A percentile compares a stretch with the other conserved stretches of the same genome.
phyloP scores from a whole-genome alignment of 2,797 vertebrate genomes.

The Alauda arvensis region DNA sequence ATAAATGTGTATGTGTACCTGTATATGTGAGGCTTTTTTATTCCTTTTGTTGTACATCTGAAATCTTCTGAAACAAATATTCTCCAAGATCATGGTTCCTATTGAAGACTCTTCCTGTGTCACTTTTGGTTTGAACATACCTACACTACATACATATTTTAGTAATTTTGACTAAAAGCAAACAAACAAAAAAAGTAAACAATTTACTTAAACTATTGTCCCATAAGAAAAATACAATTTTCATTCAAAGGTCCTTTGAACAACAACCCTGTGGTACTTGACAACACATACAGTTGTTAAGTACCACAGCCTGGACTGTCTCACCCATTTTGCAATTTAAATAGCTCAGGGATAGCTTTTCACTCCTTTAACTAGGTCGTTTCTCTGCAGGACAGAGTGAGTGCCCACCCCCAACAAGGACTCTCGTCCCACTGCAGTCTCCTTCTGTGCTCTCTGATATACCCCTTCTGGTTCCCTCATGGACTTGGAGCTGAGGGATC shows the following conservation, averaged over 20 bases:
- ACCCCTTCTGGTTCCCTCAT: accelerated
- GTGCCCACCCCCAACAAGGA: neutral
- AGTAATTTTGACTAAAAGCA: neutral
- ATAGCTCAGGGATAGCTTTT: neutral
- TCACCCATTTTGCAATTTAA: neutral
- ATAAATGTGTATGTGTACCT: neutral
- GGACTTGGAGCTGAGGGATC: neutral
- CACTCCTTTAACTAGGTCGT: neutral
- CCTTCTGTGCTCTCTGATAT: neutral
- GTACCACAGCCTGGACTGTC: neutral
- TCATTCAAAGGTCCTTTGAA: neutral
- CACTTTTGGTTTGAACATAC: neutral
- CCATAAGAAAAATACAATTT: neutral
- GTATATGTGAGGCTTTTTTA: neutral
- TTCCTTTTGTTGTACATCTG: neutral
- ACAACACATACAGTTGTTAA: neutral
- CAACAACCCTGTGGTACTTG: neutral
- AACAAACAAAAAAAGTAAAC: neutral
- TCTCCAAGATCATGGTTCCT: neutral
- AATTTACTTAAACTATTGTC: neutral
- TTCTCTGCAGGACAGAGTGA: neutral
- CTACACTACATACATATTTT: neutral
- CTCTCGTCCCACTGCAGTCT: neutral
- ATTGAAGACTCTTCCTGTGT: neutral
- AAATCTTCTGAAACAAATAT: neutral